Base-by-base conservation (phyloP, 2,113 vertebrate species). In the Ophthalmolycus amberensis region DNA sequence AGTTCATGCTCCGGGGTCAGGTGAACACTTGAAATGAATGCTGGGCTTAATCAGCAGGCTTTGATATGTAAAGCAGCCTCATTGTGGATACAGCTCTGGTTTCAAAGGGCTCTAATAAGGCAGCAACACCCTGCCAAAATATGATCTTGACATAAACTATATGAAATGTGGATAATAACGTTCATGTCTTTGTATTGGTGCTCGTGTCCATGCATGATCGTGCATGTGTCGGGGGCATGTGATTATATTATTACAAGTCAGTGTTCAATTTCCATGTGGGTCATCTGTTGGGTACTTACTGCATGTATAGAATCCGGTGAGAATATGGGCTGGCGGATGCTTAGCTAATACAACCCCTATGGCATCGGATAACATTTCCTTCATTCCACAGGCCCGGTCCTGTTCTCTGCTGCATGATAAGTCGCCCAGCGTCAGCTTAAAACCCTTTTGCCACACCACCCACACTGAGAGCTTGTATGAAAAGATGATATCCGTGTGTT, bases 41-140 rank as follows among this genome's bases (percentile, higher is more conserved):
- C 85, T 52, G 77, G 69, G 52, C 85, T 83, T 75, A 87, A 91
- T 93, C 69, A 93, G 82, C 71, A 63, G 46, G 83, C 91, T 95
- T 95, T 95, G 93, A 95, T 93, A 94, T 96, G 94, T 62, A 94
- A 95, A 95, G 64, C 81, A 93, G 88, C 25, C 38, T 42, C 84
- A 81, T 74, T 84, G 50, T 52, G 75, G 16, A 79, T 62, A 60
- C 86, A 71, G 79, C 76, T 71, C 54, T 85, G 58, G 6, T 86
- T 85, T 90, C 80, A 90, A 83, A 87, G 76, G 63, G 58, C 37
- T 71, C 20, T 60, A 32, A 52, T 63, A 79, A 52, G 62, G 82
- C 77, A 82, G 74, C 18, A 59, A 60, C n/a, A 60, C 6, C 34
- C 44, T 58, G 63, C 68, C 38, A 64, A 59, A 85, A 65, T 71